phyloP scores from a whole-genome alignment of 2,888 invertebrate species.

The Cerastoderma edule region DNA sequence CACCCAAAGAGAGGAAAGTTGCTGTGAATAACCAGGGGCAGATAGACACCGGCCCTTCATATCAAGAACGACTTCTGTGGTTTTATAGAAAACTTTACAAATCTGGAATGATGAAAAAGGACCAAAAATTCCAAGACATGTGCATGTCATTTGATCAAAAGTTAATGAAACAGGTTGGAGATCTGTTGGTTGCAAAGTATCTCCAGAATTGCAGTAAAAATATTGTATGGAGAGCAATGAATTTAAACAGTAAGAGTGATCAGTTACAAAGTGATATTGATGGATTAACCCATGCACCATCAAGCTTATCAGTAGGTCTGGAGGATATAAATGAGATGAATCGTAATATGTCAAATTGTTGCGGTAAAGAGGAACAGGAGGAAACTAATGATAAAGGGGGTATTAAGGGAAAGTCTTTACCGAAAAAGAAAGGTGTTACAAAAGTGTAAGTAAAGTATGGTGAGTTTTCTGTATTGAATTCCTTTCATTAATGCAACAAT shows the following conservation, averaged over 20 bases:
- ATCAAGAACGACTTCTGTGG: background rate
- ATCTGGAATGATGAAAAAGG: background rate
- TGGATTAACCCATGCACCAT: too few relatives aligned
- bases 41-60: background rate
- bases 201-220: background rate
- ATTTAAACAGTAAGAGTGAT: background rate
- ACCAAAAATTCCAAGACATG: background rate
- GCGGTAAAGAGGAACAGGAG: too few relatives aligned
- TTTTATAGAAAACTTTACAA: background rate
- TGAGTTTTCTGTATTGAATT: too few relatives aligned
- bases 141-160: background rate
- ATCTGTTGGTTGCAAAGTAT: background rate
- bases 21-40: background rate
- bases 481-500: too few relatives aligned
- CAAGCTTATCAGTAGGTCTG: too few relatives aligned
- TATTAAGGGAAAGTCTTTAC: too few relatives aligned
- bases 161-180: background rate
- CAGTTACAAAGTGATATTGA: background rate
- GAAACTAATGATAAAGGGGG: too few relatives aligned
- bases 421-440: background rate
- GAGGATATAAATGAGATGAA: too few relatives aligned
- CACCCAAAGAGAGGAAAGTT: background rate
- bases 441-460: constrained; percentile 29
- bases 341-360: too few relatives aligned
- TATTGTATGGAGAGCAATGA: background rate